Conservation (phyloP, 2,888 invertebrate genomes). For the Amiota communis region DNA sequence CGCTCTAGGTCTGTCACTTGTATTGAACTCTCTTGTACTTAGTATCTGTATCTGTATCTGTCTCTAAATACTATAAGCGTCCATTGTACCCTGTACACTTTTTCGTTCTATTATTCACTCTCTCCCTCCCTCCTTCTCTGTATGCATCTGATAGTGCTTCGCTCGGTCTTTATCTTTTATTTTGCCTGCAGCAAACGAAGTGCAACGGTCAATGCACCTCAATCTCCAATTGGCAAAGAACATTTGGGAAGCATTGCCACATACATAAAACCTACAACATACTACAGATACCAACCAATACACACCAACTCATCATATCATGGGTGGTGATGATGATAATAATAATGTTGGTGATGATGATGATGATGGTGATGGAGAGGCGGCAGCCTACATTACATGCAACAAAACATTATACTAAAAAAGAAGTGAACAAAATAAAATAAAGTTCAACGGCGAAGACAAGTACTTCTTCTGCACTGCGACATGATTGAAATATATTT, state of each 20-base stretch:
- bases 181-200: slow-evolving; percentile 3
- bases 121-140: background rate
- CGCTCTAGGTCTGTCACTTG: no score
- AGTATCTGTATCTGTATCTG: no score
- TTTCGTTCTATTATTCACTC: background rate
- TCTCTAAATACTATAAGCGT: background rate
- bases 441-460: slow-evolving; percentile 16
- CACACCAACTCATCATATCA: background rate
- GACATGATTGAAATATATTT: slow-evolving; percentile 3
- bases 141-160: background rate
- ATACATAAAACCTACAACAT: no score
- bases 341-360: no score
- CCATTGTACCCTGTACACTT: background rate
- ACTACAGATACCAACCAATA: background rate
- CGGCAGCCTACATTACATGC: no score
- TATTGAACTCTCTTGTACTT: no score
- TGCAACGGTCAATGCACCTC: slow-evolving; percentile 22
- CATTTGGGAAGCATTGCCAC: slow-evolving; percentile 10
- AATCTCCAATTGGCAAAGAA: background rate
- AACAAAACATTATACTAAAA: no score
- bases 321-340: no score
- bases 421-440: background rate
- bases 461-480: slow-evolving; percentile 1
- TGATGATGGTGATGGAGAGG: no score
- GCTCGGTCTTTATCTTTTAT: background rate